Base-by-base conservation (phyloP, 2,113 vertebrate genomes). In the Aythya baeri region DNA sequence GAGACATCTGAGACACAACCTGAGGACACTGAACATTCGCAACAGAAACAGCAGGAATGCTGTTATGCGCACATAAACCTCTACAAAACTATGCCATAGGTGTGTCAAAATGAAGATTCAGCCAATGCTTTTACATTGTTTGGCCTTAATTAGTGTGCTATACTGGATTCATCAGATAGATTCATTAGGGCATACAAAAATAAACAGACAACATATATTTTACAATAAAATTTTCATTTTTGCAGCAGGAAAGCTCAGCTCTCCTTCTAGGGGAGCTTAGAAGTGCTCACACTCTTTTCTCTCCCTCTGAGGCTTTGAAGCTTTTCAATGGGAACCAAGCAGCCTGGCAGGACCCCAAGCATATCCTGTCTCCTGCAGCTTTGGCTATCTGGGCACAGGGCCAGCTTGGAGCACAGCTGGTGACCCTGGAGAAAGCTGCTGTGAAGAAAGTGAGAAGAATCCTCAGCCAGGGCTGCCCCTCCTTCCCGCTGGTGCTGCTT, bases 51-150 rank as follows among this genome's bases (percentile, higher is more conserved):
- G n/a, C 6, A 23, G 36, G 21, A 83, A 41, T 23, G 27, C 41
- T 96, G 13, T 38, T 80, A 65, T 32, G 41, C 84, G 43, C n/a
- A 38, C 25, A 46, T 14, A 94, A 77, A 74, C 22, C 32, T 65
- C 57, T 44, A 29, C 23, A n/a, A 11, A 63, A 34, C 18, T 57
- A 41, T 23, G 25, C 1, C 4, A 5, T 50, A 46, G 6, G 14
- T 3, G 0, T 11, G 29, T 43, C 59, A 73, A 86, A 65, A 20
- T 0, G 0, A 86, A 87, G 22, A n/a, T 23, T 0, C 52, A 83
- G 1, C 2, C 9, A 15, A 59, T 43, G 46, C 12, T 75, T 94
- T 86, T 43, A 52, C 81, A 71, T 54, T 67, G 26, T 9, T 83
- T 54, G 36, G 21, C 8, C 52, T 17, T 29, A 2, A 1, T 63